Evolutionary conservation across 2,888 invertebrate species (phyloP).

Genomic region (Antheraea assamensis): DNA sequence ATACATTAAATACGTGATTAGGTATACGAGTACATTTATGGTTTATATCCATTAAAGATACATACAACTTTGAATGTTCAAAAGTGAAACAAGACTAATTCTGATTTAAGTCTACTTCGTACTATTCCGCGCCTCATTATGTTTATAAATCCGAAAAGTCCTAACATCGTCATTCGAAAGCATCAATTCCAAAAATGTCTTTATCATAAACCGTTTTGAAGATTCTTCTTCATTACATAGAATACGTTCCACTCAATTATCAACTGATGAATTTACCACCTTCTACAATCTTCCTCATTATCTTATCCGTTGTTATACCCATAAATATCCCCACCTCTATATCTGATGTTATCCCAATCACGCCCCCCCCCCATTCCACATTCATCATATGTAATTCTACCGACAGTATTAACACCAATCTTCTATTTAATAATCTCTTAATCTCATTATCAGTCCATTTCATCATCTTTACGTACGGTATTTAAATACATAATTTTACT

Average conservation of each 20-base stretch:
- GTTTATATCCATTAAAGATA: no score
- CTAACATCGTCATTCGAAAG: background rate
- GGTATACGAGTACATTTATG: no score
- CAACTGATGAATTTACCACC: background rate
- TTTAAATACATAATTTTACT: background rate
- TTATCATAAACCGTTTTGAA: background rate
- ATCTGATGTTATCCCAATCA: background rate
- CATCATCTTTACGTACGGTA: background rate
- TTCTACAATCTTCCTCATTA: background rate
- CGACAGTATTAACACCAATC: background rate
- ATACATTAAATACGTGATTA: background rate
- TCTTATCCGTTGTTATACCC: slow-evolving; percentile 1
- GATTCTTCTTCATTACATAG: background rate
- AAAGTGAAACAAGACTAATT: background rate
- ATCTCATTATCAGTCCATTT: background rate
- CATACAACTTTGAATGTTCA: no score
- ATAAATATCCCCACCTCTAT: no score
- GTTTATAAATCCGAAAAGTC: no score
- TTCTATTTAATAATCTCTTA: background rate
- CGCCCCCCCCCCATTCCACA: background rate
- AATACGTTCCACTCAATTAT: background rate
- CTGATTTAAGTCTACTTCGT: no score
- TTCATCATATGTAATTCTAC: background rate
- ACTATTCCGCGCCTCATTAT: background rate
- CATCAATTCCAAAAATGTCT: background rate